Base-by-base conservation (phyloP, 2,113 vertebrate genomes). In the Lophotis ruficrista region DNA sequence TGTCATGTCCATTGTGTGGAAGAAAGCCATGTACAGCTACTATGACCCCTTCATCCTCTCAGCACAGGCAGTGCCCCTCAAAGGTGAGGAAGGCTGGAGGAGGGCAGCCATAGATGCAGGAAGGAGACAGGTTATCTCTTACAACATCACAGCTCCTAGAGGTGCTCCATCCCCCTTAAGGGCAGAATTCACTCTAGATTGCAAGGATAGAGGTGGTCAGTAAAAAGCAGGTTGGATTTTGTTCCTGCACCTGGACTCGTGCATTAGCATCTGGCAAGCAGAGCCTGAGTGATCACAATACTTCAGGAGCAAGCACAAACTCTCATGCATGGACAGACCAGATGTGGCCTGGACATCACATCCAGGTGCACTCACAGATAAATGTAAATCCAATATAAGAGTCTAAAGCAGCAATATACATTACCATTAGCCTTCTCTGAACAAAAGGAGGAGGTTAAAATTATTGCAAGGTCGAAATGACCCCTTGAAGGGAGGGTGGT, bases 1-100 rank as follows among this genome's bases (percentile, higher is more conserved):
- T 6, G 95, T 98, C 97, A 99, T 99, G 99, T 98, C 99, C 0
- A 96, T 99, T 82, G 97, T 99, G 78, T 99, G 99, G 99, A 99
- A 99, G 96, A 98, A 99, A 97, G 99, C 98, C n/a, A 97, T 98
- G 83, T 98, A 99, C 97, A 99, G 98, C 96, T 98, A 98, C 97
- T 98, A 98, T 6, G 98, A 99, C 89, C 98, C 99, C 16, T 99
- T 99, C 62, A 89, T 97, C 56, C 98, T 99, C 86, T 98, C 98
- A 0, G 99, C 98, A 8, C 98, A 98, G 91, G 96, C 93, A 0
- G 98, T 99, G 98, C 96, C 97, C 31, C 96, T 95, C 6, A 84
- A 97, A 94, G 98, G 99, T 99, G 72, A 98, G 98, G 51, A 85
- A 61, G 31, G 54, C 41, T 68, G 35, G 24, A 70, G 6, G 10